Evolutionary conservation across 2,888 invertebrate genomes (phyloP), one percentile per base, ranked within the genome.

Genomic region (Drosophila greeni): DNA sequence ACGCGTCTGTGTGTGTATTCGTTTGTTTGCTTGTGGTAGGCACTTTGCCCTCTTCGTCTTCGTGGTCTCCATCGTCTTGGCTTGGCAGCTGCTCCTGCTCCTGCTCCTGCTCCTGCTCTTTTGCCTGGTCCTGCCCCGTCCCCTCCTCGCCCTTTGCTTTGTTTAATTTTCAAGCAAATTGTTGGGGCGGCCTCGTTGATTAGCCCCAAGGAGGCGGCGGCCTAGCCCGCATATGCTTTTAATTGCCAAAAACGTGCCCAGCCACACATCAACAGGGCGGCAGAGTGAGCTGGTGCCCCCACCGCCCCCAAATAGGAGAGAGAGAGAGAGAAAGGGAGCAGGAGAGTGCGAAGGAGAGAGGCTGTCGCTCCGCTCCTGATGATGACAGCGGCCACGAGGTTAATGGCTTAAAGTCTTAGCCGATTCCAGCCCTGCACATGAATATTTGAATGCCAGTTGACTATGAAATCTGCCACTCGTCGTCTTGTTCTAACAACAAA

Each of bases 201-300:
- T 79, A 79, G 82, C 76, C 68, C 68, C 49, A 49, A 56, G 64
- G 56, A 53, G 68, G 31, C 39, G 62, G 40, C 53, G 40, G 57
- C 52, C 73, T 61, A 62, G 71, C 83, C 82, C 83, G 80, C 80
- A 80, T 83, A 81, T 76, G 74, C 72, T 73, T 78, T 73, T 79
- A 82, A 80, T 82, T 79, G 82, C 73, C 70, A 74, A 75, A 82
- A 76, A 52, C 54, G 56, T 66, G 56, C 66, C 57, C 60, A 64
- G 73, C 76, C 74, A 81, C 74, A 75, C 74, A 66, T 64, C 55
- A 51, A 67, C 53, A 54, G 39, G 54, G 31, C 42, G 54, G 33
- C 45, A 33, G 40, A 36, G 59, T 20, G 59, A 29, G 42, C 18
- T 18, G 23, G 14, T 24, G 9, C 45, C 45, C 18, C 29, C 14